phyloP scores from a whole-genome alignment of 2,888 invertebrate species.

The Scaptodrosophila latifasciaeformis region DNA sequence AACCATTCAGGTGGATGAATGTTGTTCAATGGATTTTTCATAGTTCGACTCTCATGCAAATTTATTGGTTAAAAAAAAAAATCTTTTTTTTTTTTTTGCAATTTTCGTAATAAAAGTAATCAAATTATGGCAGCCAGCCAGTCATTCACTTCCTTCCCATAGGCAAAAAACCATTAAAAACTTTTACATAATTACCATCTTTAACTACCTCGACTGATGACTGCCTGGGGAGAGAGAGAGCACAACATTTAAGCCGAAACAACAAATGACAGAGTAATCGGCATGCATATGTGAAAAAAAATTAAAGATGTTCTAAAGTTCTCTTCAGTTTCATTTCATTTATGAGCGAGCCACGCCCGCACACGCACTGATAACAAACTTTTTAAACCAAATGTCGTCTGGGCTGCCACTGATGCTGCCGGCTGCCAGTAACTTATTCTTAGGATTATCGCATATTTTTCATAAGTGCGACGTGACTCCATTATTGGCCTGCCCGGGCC shows the following conservation, averaged over 20 bases:
- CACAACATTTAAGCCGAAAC: too few species aligned
- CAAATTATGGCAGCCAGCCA: conserved; percentile 26
- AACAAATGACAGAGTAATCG: conserved; percentile 1
- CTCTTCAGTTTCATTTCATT: too few species aligned
- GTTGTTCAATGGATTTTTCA: not conserved
- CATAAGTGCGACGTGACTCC: conserved; percentile 70
- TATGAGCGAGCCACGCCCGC: conserved; percentile 1
- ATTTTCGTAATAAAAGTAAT: conserved; percentile 19
- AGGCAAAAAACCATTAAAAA: conserved; percentile 30
- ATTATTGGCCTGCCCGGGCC: conserved; percentile 53
- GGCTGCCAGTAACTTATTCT: conserved; percentile 45
- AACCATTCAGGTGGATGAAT: conserved; percentile 44
- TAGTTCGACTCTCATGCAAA: conserved; percentile 37
- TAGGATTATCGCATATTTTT: conserved; percentile 69
- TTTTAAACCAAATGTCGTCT: conserved; percentile 39
- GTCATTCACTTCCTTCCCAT: not conserved
- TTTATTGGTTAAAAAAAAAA: too few species aligned
- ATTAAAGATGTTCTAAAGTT: too few species aligned
- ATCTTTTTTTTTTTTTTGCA: not conserved
- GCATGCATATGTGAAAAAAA: too few species aligned
- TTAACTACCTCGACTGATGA: too few species aligned
- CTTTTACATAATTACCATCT: conserved; percentile 31
- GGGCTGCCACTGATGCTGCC: conserved; percentile 1
- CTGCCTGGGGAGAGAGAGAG: too few species aligned
- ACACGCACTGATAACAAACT: conserved; percentile 54